Evolutionary conservation across 30 jellyfish, hydroid and myxozoan genomes (phyloP).

Genomic region (Aurelia coerulea): DNA sequence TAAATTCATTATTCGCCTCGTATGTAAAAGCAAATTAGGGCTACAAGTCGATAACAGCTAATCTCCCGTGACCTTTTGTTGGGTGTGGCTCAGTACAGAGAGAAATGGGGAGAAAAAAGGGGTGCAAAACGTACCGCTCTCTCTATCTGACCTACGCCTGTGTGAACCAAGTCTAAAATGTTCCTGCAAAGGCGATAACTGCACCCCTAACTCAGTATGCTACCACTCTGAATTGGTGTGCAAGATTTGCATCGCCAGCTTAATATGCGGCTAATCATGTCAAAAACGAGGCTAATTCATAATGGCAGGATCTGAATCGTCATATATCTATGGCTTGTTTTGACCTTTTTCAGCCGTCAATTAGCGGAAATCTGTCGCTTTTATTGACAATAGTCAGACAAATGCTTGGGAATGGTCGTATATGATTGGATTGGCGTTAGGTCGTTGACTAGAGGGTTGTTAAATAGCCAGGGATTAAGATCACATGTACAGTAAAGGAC

Average conservation of each 20-base stretch:
- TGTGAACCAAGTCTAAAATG: background rate
- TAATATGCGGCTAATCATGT: no score
- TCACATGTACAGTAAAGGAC: conserved; percentile 18
- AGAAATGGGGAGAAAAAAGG: conserved; percentile 51
- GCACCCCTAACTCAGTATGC: background rate
- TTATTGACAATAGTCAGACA: background rate
- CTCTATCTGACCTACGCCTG: conserved; percentile 4
- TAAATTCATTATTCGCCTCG: background rate
- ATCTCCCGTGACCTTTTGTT: conserved; percentile 43
- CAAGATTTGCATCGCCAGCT: no score
- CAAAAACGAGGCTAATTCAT: no score
- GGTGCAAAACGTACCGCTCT: conserved; percentile 57
- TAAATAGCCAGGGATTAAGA: conserved; percentile 7
- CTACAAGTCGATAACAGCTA: conserved; percentile 27
- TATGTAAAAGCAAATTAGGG: conserved; percentile 4
- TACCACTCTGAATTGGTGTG: background rate
- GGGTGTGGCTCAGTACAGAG: conserved; percentile 76
- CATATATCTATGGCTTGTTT: no score
- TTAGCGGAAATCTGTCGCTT: background rate
- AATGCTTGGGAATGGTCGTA: background rate
- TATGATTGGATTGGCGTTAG: background rate
- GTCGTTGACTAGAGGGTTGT: background rate
- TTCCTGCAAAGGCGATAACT: background rate
- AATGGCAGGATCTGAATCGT: no score
- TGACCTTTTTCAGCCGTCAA: background rate